phyloP scores from a whole-genome alignment of 2,113 vertebrate species.

The Alces alces region DNA sequence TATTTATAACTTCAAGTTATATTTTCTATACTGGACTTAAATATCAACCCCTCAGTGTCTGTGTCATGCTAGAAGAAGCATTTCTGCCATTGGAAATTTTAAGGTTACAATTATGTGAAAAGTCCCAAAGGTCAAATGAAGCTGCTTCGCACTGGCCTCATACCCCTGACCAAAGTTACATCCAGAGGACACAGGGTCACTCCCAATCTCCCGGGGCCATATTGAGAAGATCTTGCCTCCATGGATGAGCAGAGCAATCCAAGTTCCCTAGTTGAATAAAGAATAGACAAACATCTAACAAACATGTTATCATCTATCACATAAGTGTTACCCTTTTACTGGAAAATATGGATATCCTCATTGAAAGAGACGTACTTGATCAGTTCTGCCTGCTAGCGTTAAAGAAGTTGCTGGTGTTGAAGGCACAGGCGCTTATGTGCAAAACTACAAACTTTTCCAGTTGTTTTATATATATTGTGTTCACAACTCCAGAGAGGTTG shows the following conservation, averaged over 20 bases:
- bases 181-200: not conserved
- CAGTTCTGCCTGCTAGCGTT: not conserved
- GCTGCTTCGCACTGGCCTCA: not conserved
- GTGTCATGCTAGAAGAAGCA: not conserved
- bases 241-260: not conserved
- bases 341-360: not conserved
- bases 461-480: conserved; percentile 32
- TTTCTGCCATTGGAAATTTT: conserved; percentile 7
- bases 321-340: not conserved
- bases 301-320: not conserved
- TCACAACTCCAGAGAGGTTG: not conserved
- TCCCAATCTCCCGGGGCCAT: not conserved
- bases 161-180: accelerated
- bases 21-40: not conserved
- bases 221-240: not conserved
- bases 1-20: conserved; percentile 25
- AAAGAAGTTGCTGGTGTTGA: not conserved
- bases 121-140: not conserved
- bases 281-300: not conserved
- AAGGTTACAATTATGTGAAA: not conserved
- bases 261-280: not conserved
- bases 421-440: not conserved
- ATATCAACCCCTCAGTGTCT: not conserved
- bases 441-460: not conserved
- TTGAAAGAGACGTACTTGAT: not conserved